Percentiles rank a stretch among this genome's conserved stretches.
phyloP scores from a whole-genome alignment of 2,113 vertebrate genomes.

The Colistium nudipinnis region DNA sequence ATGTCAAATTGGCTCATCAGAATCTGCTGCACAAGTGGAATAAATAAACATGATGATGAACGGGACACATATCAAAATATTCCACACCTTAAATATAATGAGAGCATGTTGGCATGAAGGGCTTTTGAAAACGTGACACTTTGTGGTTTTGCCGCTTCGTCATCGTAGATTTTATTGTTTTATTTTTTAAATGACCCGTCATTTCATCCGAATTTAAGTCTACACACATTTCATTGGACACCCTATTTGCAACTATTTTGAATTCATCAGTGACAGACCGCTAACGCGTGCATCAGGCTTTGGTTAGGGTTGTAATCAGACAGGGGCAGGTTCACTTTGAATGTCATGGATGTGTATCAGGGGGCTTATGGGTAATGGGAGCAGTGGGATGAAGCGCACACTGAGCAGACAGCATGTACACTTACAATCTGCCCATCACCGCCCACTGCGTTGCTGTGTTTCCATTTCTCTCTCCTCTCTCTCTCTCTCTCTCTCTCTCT shows the following conservation, averaged over 20 bases:
- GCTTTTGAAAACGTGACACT: background rate
- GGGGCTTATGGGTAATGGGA: slow-evolving; percentile 27
- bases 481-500: slow-evolving; percentile 59
- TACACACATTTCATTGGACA: slow-evolving; percentile 2
- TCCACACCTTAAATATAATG: too few relatives aligned
- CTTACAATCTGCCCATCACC: slow-evolving; percentile 62
- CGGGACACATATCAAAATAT: background rate
- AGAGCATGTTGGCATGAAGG: background rate
- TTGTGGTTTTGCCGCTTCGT: background rate
- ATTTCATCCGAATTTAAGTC: background rate
- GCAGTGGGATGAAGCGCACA: background rate
- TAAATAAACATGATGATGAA: too few relatives aligned
- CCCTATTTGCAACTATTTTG: background rate
- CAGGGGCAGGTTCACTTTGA: slow-evolving; percentile 28
- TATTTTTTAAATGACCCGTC: slow-evolving; percentile 8
- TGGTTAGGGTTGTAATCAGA: slow-evolving; percentile 18
- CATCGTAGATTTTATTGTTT: background rate
- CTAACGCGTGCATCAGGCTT: slow-evolving; percentile 4
- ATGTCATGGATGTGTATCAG: slow-evolving; percentile 12
- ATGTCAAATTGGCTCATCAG: too few relatives aligned
- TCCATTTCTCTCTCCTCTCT: slow-evolving; percentile 61
- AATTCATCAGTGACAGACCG: slow-evolving; percentile 3
- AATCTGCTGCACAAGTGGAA: too few relatives aligned
- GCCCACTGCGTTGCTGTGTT: slow-evolving; percentile 53
- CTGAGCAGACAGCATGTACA: slow-evolving; percentile 36